Base-by-base conservation (phyloP, 2,113 vertebrate genomes). In the Menidia beryllina region DNA sequence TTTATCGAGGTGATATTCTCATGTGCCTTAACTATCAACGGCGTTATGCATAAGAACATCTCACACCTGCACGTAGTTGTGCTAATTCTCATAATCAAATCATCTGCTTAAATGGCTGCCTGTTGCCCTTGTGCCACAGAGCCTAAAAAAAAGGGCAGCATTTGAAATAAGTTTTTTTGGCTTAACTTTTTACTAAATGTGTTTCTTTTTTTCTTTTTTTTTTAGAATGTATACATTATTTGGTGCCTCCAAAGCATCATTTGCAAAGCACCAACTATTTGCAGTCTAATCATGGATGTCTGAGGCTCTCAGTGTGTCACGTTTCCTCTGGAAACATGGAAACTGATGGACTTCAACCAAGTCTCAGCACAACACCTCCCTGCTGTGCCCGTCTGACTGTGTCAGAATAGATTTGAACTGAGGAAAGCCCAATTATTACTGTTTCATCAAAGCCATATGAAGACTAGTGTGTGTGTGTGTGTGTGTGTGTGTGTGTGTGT, bases 381-480 rank as follows among this genome's bases (percentile, higher is more conserved):
- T 25, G 52, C 77, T 47, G 68, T 30, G 59, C 58, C 79, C 61
- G 48, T 52, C 76, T 25, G 36, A 62, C 81, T 77, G 78, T 81
- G 82, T 84, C 79, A 79, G 54, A 80, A 82, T 65, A 72, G 74
- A 84, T 86, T 86, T 51, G 58, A 17, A 5, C 62, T 77, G 82
- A 83, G 19, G 66, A 77, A 68, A 70, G 43, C 57, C 72, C 60
- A 52, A 77, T 73, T 75, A 73, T 81, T 79, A 61, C 76, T 2
- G 58, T 84, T 87, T 77, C 57, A 81, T 83, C 38, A 70, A 67
- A 83, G 77, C 67, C 66, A 80, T 72, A 74, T 71, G 75, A 61
- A 72, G 1, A 74, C 45, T 73, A 77, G 77, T 73, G 69, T 82
- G 66, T 77, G 57, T 8, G 30, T 86, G 75, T n/a, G n/a, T n/a